Base-by-base conservation (phyloP, 2,888 invertebrate genomes). In the Hydraecia micacea region DNA sequence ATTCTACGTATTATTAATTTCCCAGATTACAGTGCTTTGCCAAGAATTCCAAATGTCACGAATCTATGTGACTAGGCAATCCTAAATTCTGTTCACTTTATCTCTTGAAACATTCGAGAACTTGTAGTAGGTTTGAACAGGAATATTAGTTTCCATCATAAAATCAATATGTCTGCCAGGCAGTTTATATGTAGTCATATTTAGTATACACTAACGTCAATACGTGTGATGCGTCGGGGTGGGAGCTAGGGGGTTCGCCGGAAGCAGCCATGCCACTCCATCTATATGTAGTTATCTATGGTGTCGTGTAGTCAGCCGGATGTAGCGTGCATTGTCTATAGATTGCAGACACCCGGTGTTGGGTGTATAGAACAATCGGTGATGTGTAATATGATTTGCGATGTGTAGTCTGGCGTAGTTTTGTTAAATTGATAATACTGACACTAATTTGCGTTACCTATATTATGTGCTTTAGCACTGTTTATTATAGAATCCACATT, bases 261-360 rank as follows among this genome's bases (percentile, higher is more conserved):
- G 87, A 87, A 83, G 83, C 80, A 46, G 71, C 42, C 83, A 71
- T 75, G 62, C 73, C 70, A 28, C 76, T 70, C 72, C 81, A 79
- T 85, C 74, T 73, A 81, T 73, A 72, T 77, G 68, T 84, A 55
- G 78, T 65, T 78, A 66, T 39, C 72, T 80, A 77, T 73, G 74
- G 71, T 72, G 49, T 28, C 15, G 65, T 74, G 49, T 73, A 73
- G 68, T 65, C 60, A n/a, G 72, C 72, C 86, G 89, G 89, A 89
- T 83, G 81, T 86, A 69, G 81, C 67, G 46, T 79, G 75, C 86
- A 70, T 82, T 80, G 83, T 85, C 72, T 76, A 76, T 75, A 73
- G 42, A 80, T 76, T 77, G 83, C 81, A 77, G 75, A 71, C 73
- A 72, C 77, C 67, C 72, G 36, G 76, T 73, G 73, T 68, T 72